Base-by-base conservation (phyloP, 2,888 invertebrate genomes). In the Andrena bicolor region DNA sequence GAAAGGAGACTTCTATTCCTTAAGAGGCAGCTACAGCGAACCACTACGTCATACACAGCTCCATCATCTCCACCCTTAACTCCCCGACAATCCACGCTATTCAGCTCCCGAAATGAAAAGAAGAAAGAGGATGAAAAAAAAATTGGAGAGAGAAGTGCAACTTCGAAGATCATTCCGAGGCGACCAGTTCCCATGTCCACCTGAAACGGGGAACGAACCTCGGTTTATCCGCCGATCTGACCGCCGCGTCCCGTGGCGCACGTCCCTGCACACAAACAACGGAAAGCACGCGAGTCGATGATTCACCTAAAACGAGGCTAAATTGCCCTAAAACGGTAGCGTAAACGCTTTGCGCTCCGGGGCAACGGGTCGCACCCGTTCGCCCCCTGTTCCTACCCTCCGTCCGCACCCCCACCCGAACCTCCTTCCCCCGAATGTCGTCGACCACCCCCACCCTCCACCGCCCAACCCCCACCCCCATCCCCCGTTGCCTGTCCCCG, bases 241-340 rank as follows among this genome's bases (percentile, higher is more conserved):
- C 56, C 51, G 26, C 41, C 66, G 16, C 28, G 35, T 41, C 10
- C 20, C 23, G 68, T 48, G 30, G 49, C 61, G 49, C 63, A 32
- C 35, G 30, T 32, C 56, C 28, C 53, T n/a, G 73, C 20, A 10
- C n/a, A 13, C n/a, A 30, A 49, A 16, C 56, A 32, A 60, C 30
- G 61, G 35, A 10, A 41, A 26, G 51, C 76, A 76, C 51, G 53
- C 51, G 53, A 49, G 63, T 41, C 49, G 63, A 56, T 49, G 78
- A 70, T 58, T 80, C 64, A 51, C 58, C 64, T 65, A 63, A 77
- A 80, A 63, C 48, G 69, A 23, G 69, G 64, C 30, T 70, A 69
- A 79, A 70, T 70, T 41, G n/a, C 8, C 53, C 63, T 56, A 76
- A 78, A 76, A 61, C 63, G 51, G 20, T 53, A 28, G 16, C 48